These are phyloP conservation scores for Mongoloraphidia duomilia DNA, from an alignment of 2,888 invertebrate genomes.

Conservation along the genomic window DNA sequence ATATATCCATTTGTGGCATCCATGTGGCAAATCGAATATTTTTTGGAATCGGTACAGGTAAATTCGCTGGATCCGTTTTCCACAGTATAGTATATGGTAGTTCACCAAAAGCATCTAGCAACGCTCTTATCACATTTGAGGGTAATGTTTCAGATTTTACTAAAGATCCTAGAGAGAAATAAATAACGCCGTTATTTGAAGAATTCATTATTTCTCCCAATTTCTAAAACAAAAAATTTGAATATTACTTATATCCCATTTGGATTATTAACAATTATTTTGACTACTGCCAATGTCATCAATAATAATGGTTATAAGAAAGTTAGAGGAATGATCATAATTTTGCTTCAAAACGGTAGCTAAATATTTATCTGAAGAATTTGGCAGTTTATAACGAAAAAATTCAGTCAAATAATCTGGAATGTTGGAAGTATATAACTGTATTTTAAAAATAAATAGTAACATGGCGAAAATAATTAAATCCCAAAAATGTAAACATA, in stretches of 20 bases:
- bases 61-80: slow-evolving; percentile 34
- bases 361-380: too few relatives aligned
- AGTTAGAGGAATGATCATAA: too few relatives aligned
- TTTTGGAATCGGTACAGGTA: slow-evolving; percentile 31
- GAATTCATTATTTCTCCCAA: slow-evolving; percentile 19
- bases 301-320: too few relatives aligned
- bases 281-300: too few relatives aligned
- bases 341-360: too few relatives aligned
- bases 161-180: slow-evolving; percentile 45
- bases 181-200: slow-evolving; percentile 30
- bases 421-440: too few relatives aligned
- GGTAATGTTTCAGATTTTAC: slow-evolving; percentile 39
- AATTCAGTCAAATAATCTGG: too few relatives aligned
- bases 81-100: slow-evolving; percentile 39
- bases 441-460: too few relatives aligned
- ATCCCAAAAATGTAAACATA: slow-evolving; percentile 18
- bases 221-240: slow-evolving; percentile 13
- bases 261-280: too few relatives aligned
- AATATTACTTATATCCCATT: too few relatives aligned
- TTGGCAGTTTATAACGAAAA: too few relatives aligned
- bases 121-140: slow-evolving; percentile 29
- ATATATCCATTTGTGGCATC: slow-evolving; percentile 39
- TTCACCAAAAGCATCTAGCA: slow-evolving; percentile 35
- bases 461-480: too few relatives aligned
- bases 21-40: slow-evolving; percentile 36